Evolutionary conservation across 2,888 invertebrate species (phyloP).

Genomic region (Ormyrus pomaceus): DNA sequence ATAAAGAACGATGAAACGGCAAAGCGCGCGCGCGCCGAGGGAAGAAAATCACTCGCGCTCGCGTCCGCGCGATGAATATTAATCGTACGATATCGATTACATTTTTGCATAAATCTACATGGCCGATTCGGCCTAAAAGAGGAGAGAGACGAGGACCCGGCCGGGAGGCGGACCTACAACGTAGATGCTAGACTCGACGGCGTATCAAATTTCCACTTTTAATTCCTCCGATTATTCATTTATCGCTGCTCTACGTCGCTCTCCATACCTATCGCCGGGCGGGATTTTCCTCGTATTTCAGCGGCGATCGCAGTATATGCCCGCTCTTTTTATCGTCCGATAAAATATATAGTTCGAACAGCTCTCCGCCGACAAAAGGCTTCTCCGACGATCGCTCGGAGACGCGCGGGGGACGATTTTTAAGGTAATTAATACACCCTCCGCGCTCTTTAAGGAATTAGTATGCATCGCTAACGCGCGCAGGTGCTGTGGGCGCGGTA

Average conservation of each 20-base stretch:
- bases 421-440: too few species aligned
- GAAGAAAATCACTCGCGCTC: conserved; percentile 53
- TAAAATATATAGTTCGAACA: too few species aligned
- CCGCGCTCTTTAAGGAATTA: too few species aligned
- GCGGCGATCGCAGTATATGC: too few species aligned
- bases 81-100: conserved; percentile 69
- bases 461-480: too few species aligned
- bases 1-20: conserved; percentile 16
- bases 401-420: too few species aligned
- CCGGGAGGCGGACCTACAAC: neutral
- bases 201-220: conserved; percentile 28
- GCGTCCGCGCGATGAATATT: conserved; percentile 65
- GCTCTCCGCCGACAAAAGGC: too few species aligned
- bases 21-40: conserved; percentile 24
- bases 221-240: conserved; percentile 48
- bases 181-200: neutral
- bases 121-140: conserved; percentile 36
- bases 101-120: conserved; percentile 69
- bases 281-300: too few species aligned
- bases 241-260: conserved; percentile 5
- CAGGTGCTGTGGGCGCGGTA: too few species aligned
- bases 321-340: too few species aligned
- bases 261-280: neutral
- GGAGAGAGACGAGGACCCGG: conserved; percentile 10
- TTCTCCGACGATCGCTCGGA: too few species aligned